These are phyloP conservation scores for Leptinotarsa undecemlineata DNA, from an alignment of 1,140 invertebrate genomes.

Conservation along the genomic window DNA sequence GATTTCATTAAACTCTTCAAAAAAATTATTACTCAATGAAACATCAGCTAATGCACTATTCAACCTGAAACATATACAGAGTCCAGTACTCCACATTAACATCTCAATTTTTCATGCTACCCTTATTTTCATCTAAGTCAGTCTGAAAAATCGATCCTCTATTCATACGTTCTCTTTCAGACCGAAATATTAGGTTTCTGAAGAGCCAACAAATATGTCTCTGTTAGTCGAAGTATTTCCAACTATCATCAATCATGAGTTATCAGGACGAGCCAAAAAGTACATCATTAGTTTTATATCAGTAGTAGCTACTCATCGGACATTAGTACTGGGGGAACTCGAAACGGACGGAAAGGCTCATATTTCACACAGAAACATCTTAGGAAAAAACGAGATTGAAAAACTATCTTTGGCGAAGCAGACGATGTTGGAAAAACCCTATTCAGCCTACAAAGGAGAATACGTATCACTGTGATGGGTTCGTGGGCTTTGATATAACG, in stretches of 20 bases:
- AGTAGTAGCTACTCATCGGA: slow-evolving; percentile 41
- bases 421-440: neutral
- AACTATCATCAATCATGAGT: slow-evolving; percentile 42
- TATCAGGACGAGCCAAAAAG: slow-evolving; percentile 46
- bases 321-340: slow-evolving; percentile 38
- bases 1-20: too few relatives aligned
- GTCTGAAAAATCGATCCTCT: neutral
- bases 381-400: neutral
- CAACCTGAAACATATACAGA: neutral
- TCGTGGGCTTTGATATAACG: too few relatives aligned
- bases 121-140: neutral
- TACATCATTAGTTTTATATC: slow-evolving; percentile 48
- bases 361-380: slow-evolving; percentile 32
- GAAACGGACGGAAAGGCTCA: slow-evolving; percentile 34
- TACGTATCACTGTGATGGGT: too few relatives aligned
- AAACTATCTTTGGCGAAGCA: neutral
- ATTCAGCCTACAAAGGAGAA: neutral
- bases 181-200: neutral
- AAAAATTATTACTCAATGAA: too few relatives aligned
- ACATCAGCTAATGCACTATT: neutral
- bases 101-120: neutral
- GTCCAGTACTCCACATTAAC: neutral
- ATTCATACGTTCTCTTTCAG: neutral
- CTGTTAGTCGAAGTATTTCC: slow-evolving; percentile 18
- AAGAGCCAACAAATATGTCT: slow-evolving; percentile 25